phyloP scores from a whole-genome alignment of 2,888 invertebrate species.

The Polymixis flavicincta region DNA sequence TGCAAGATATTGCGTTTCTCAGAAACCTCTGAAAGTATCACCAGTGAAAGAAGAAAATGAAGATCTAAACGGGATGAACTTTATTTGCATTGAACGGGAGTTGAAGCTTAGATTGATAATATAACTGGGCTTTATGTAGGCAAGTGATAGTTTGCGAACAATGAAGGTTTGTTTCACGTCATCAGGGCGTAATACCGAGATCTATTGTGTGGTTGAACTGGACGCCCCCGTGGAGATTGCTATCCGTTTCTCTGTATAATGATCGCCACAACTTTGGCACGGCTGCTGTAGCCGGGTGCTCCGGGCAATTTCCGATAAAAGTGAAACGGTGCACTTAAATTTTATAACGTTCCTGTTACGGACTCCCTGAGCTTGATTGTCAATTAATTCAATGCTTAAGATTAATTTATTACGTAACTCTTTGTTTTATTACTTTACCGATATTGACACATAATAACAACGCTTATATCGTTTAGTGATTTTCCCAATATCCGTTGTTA shows the following conservation, averaged over 20 bases:
- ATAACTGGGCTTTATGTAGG: slow-evolving; percentile 34
- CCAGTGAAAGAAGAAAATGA: slow-evolving; percentile 2
- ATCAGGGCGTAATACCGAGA: slow-evolving; percentile 51
- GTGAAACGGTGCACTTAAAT: slow-evolving; percentile 53
- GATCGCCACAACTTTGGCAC: slow-evolving; percentile 54
- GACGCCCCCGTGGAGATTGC: slow-evolving; percentile 60
- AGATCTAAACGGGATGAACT: slow-evolving; percentile 5
- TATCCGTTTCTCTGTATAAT: slow-evolving; percentile 53
- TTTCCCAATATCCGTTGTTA: slow-evolving; percentile 47
- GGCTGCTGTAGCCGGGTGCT: slow-evolving; percentile 39
- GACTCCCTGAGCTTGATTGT: slow-evolving; percentile 28
- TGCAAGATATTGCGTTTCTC: slow-evolving; percentile 41
- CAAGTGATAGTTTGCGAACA: slow-evolving; percentile 58
- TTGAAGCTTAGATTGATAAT: slow-evolving; percentile 35
- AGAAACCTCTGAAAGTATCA: slow-evolving; percentile 11
- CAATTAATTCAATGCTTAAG: slow-evolving; percentile 34
- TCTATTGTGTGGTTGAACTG: slow-evolving; percentile 63
- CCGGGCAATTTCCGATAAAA: slow-evolving; percentile 56
- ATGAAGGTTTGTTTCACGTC: slow-evolving; percentile 61
- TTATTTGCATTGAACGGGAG: background rate
- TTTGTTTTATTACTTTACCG: slow-evolving; percentile 23
- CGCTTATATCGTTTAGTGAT: slow-evolving; percentile 14
- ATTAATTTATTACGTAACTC: slow-evolving; percentile 30
- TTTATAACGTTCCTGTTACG: slow-evolving; percentile 43
- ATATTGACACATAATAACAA: slow-evolving; percentile 36